A percentile compares a stretch with the other conserved stretches of the same genome.
phyloP scores from a whole-genome alignment of 2,888 invertebrate genomes.

The Agelastica alni region DNA sequence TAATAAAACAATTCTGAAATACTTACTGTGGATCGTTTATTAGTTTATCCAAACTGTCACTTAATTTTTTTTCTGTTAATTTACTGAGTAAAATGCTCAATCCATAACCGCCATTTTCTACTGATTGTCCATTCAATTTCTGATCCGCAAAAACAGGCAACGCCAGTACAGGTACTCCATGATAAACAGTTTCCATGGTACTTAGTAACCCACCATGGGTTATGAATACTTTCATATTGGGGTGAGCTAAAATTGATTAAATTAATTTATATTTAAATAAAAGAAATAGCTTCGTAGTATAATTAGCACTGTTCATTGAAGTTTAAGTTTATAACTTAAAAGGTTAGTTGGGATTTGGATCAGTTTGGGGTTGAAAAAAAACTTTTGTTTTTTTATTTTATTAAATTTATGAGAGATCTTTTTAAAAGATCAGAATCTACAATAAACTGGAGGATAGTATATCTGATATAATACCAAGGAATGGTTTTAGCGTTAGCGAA shows the following conservation, averaged over 20 bases:
- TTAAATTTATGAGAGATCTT: too few relatives aligned
- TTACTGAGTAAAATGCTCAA: constrained; percentile 51
- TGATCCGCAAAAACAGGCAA: constrained; percentile 61
- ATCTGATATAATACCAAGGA: too few relatives aligned
- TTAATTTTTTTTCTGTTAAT: constrained; percentile 55
- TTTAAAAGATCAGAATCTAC: too few relatives aligned
- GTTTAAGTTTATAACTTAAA: too few relatives aligned
- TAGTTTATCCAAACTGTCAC: constrained; percentile 51
- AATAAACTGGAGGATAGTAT: too few relatives aligned
- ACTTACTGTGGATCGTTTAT: constrained; percentile 51
- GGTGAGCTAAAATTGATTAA: constrained; percentile 53
- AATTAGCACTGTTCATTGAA: too few relatives aligned
- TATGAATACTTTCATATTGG: constrained; percentile 62
- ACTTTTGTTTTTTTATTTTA: too few relatives aligned
- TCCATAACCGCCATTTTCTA: constrained; percentile 46
- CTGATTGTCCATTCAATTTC: constrained; percentile 55
- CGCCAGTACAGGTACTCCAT: constrained; percentile 50
- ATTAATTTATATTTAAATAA: too few relatives aligned
- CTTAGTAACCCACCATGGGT: constrained; percentile 65
- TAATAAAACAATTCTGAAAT: background rate
- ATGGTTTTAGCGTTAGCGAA: too few relatives aligned
- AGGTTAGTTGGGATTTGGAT: too few relatives aligned
- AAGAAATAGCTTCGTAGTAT: too few relatives aligned
- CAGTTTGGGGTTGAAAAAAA: too few relatives aligned
- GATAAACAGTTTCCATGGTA: constrained; percentile 60